phyloP scores from a whole-genome alignment of 2,888 invertebrate genomes.

The Dasysyrphus tricinctus region DNA sequence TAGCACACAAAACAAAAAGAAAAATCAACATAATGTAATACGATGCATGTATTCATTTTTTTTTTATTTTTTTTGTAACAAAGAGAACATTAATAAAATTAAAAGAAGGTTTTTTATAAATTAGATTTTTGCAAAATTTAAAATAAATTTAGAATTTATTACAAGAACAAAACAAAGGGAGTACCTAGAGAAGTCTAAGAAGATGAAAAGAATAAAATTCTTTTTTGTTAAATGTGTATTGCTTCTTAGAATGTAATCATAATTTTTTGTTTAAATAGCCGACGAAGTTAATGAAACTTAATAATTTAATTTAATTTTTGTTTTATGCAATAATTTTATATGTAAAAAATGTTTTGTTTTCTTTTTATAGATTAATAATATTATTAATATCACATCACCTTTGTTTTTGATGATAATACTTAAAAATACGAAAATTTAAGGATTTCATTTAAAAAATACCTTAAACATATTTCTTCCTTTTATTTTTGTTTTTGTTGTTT shows the following conservation, averaged over 20 bases:
- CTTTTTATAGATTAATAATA: constrained; percentile 77
- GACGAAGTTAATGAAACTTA: constrained; percentile 74
- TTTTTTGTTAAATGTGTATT: constrained; percentile 75
- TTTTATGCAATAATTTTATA: constrained; percentile 76
- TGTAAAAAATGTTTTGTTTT: constrained; percentile 73
- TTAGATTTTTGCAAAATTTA: constrained; percentile 57
- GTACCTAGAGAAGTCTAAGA: constrained; percentile 54
- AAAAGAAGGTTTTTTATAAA: constrained; percentile 56
- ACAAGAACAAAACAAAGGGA: constrained; percentile 30
- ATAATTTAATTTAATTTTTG: constrained; percentile 68
- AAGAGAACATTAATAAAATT: constrained; percentile 49
- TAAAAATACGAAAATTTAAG: constrained; percentile 76
- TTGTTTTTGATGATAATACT: constrained; percentile 80
- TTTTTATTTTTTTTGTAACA: constrained; percentile 42
- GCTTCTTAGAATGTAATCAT: constrained; percentile 73
- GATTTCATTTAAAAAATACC: constrained; percentile 66
- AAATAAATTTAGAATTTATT: constrained; percentile 58
- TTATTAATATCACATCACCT: constrained; percentile 83
- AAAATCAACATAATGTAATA: constrained; percentile 64
- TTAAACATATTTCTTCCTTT: constrained; percentile 52
- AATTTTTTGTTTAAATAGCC: constrained; percentile 61
- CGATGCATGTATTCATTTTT: constrained; percentile 49
- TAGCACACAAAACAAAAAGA: constrained; percentile 67
- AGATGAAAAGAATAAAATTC: constrained; percentile 48
- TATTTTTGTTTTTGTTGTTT: constrained; percentile 37